Conservation (phyloP, 2,113 vertebrate species). For the Urocitellus parryii region DNA sequence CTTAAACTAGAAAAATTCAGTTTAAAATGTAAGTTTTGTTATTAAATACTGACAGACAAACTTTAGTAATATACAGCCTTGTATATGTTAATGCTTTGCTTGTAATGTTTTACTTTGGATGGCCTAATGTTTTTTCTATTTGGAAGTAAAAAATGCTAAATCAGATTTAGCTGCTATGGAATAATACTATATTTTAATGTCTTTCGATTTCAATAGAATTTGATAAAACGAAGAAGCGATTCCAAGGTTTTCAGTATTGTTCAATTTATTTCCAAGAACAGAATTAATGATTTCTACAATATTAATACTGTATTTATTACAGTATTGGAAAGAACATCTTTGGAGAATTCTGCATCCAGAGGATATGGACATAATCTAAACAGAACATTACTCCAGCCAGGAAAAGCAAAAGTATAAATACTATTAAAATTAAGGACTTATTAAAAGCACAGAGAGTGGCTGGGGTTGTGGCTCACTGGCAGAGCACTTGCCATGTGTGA, state of each 20-base stretch:
- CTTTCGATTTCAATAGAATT: neutral
- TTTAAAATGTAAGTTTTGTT: neutral
- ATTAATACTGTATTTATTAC: neutral
- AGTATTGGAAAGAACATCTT: neutral
- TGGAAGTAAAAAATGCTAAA: neutral
- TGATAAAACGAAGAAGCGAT: neutral
- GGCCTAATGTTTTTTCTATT: neutral
- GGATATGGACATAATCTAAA: neutral
- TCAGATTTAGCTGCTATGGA: neutral
- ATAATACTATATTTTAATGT: conserved; percentile 29
- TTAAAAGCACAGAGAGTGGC: neutral
- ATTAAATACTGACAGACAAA: conserved; percentile 41
- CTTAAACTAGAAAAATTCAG: neutral
- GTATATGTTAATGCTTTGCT: neutral
- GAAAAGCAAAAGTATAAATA: neutral
- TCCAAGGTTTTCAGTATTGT: neutral
- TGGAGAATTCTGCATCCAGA: neutral
- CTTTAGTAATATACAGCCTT: neutral
- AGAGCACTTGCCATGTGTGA: too few species aligned
- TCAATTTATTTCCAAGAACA: conserved; percentile 12
- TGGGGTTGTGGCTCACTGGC: too few species aligned
- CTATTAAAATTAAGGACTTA: neutral
- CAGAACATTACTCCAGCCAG: neutral
- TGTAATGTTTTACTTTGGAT: neutral
- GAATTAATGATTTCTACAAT: neutral